Conservation (phyloP, 30 jellyfish, hydroid and myxozoan genomes). For the Chrysaora quinquecirrha region DNA sequence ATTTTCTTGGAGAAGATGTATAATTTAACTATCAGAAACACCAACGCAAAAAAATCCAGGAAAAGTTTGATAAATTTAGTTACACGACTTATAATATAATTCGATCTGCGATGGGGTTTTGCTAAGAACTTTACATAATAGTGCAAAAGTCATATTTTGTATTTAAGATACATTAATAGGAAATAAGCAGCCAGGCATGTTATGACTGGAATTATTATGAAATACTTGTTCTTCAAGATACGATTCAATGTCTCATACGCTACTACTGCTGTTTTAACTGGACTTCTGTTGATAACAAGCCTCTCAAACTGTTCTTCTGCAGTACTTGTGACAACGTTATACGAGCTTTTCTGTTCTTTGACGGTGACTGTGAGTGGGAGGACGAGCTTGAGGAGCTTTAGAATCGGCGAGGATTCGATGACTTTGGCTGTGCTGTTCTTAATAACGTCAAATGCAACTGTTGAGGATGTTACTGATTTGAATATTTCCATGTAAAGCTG, state of each 20-base stretch:
- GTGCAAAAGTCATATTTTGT: too few relatives aligned
- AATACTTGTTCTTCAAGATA: not conserved
- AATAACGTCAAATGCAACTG: conserved; percentile 70
- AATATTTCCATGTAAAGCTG: conserved; percentile 57
- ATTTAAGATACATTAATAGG: too few relatives aligned
- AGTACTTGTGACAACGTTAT: conserved; percentile 58
- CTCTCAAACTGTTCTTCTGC: conserved; percentile 85
- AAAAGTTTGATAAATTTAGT: too few relatives aligned
- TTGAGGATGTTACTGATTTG: conserved; percentile 40
- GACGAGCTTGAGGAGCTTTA: conserved; percentile 3
- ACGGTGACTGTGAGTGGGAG: conserved; percentile 47
- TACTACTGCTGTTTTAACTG: conserved; percentile 32
- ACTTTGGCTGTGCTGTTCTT: conserved; percentile 46
- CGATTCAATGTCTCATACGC: not conserved
- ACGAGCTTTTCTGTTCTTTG: conserved; percentile 46
- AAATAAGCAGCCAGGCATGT: too few relatives aligned
- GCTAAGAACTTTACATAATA: too few relatives aligned
- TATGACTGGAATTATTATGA: conserved; percentile 1
- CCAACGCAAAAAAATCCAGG: too few relatives aligned
- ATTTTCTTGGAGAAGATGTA: too few relatives aligned
- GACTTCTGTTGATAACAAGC: conserved; percentile 52
- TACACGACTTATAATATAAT: too few relatives aligned
- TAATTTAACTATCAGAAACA: too few relatives aligned
- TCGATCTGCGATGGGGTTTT: too few relatives aligned
- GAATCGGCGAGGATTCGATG: conserved; percentile 35